Conservation (phyloP, 2,888 invertebrate genomes). For the Rhagophthalmus giganteus region DNA sequence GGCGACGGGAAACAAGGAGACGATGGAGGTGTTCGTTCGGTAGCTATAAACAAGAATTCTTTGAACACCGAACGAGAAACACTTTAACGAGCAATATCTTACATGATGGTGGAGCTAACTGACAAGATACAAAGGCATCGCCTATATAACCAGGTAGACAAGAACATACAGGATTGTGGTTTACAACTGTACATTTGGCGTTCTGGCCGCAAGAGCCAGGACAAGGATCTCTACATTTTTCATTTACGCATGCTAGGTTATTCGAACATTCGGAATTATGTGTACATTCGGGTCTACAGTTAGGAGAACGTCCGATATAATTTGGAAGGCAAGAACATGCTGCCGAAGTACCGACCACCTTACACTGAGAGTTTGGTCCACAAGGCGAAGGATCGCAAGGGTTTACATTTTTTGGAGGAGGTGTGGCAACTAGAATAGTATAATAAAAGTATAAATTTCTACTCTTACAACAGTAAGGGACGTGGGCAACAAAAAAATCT, state of each 20-base stretch:
- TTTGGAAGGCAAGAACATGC: slow-evolving; percentile 81
- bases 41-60: slow-evolving; percentile 53
- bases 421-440: slow-evolving; percentile 53
- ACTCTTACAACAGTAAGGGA: too few species aligned
- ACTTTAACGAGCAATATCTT: slow-evolving; percentile 39
- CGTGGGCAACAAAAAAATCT: too few species aligned
- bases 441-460: slow-evolving; percentile 7
- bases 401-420: slow-evolving; percentile 57
- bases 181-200: slow-evolving; percentile 81
- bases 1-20: slow-evolving; percentile 82
- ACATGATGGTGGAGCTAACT: slow-evolving; percentile 50
- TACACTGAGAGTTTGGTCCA: slow-evolving; percentile 81
- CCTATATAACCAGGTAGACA: slow-evolving; percentile 83
- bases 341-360: slow-evolving; percentile 78
- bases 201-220: slow-evolving; percentile 77
- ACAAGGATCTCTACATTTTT: slow-evolving; percentile 83
- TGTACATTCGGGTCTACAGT: slow-evolving; percentile 82
- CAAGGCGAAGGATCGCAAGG: slow-evolving; percentile 83
- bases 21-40: slow-evolving; percentile 65
- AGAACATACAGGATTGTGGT: slow-evolving; percentile 79
- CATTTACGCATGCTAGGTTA: slow-evolving; percentile 78
- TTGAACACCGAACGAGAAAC: not conserved
- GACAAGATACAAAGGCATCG: slow-evolving; percentile 68
- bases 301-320: slow-evolving; percentile 82
- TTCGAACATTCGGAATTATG: slow-evolving; percentile 80